Evolutionary conservation across 2,888 invertebrate species (phyloP), one percentile per base, ranked within the genome.

Genomic region (Laspeyria flexula): DNA sequence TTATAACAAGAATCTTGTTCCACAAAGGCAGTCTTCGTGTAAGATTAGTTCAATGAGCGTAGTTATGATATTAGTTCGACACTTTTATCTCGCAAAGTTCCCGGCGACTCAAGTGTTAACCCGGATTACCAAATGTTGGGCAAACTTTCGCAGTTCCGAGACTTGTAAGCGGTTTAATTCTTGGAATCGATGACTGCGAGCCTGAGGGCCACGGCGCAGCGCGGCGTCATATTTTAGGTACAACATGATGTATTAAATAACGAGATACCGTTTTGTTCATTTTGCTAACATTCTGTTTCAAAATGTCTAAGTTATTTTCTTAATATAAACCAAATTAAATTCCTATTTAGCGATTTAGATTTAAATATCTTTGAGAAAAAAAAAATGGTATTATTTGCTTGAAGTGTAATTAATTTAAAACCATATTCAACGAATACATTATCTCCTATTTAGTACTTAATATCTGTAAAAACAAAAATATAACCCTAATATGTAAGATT

Each of bases 111-210:
- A 49, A 55, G 41, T 31, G 54, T 66, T 61, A 61, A 63, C 67
- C 61, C 58, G 56, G 67, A 64, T 67, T 70, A 54, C 48, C 34
- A 61, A 72, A 77, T 65, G 68, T 65, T 71, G 65, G 64, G 52
- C 55, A 59, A 81, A 83, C 68, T 81, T 81, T 45, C 58, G 53
- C 67, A 69, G 70, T 79, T 81, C 59, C 46, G 56, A 50, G 72
- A 79, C 71, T 79, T 73, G 71, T 67, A 65, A 67, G 64, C 59
- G 56, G 65, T 55, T 71, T 69, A 70, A 76, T 73, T 75, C 71
- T 70, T 55, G 62, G 65, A 77, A 79, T 78, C 81, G 77, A 82
- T 79, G 71, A 43, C 38, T 12, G 31, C 55, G 60, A 62, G 54
- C 54, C 41, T 39, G 38, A 41, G 39, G 18, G 25, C 30, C 29